phyloP scores from a whole-genome alignment of 2,888 invertebrate genomes.

The Eupithecia dodoneata region DNA sequence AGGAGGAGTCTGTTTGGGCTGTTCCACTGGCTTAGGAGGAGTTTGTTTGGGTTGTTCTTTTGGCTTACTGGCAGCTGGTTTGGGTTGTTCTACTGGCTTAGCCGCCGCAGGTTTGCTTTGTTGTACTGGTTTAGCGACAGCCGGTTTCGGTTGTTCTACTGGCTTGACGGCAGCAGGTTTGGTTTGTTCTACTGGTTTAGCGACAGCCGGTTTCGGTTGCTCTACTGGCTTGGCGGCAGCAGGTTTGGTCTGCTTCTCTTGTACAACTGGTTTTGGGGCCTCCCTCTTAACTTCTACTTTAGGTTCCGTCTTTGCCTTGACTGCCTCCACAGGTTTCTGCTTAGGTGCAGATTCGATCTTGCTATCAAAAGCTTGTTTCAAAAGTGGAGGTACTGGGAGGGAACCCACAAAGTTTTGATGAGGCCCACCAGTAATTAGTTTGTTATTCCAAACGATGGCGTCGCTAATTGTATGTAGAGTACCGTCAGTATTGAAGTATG shows the following conservation, averaged over 20 bases:
- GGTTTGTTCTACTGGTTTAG: constrained; percentile 16
- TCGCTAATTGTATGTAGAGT: constrained; percentile 85
- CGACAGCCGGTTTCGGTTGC: constrained; percentile 31
- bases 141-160: constrained; percentile 28
- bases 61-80: constrained; percentile 25
- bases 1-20: constrained; percentile 23
- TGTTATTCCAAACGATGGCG: constrained; percentile 86
- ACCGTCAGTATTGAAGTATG: constrained; percentile 86
- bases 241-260: constrained; percentile 37
- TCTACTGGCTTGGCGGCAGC: constrained; percentile 16
- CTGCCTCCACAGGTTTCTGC: constrained; percentile 49
- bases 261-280: constrained; percentile 36
- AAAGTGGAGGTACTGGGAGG: constrained; percentile 83
- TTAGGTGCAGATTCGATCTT: constrained; percentile 36
- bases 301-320: constrained; percentile 15
- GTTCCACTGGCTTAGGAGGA: constrained; percentile 21
- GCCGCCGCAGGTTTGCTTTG: constrained; percentile 36
- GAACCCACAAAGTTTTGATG: constrained; percentile 86
- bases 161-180: constrained; percentile 25
- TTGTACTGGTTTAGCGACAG: constrained; percentile 33
- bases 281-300: constrained; percentile 17
- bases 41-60: constrained; percentile 27
- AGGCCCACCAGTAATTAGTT: constrained; percentile 88
- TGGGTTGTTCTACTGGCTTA: constrained; percentile 29
- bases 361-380: constrained; percentile 68